phyloP scores from a whole-genome alignment of 2,888 invertebrate genomes.

The Acanthoscelides obtectus region DNA sequence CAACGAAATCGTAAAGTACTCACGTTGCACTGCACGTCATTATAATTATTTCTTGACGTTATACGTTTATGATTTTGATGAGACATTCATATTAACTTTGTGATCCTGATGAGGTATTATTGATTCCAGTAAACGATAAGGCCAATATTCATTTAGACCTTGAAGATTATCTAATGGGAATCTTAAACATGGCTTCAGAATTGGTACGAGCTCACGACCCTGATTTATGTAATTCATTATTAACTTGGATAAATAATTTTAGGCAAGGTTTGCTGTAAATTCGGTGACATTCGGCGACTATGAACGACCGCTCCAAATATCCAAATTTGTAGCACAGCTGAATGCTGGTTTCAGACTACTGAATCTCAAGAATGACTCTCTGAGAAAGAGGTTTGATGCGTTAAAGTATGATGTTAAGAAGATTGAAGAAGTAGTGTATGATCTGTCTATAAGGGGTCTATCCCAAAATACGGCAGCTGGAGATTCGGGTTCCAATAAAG shows the following conservation, averaged over 20 bases:
- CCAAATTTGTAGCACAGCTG: conserved; percentile 78
- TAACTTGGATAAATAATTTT: conserved; percentile 30
- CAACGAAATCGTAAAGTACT: too few species aligned
- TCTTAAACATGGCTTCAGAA: conserved; percentile 79
- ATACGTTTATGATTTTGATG: too few species aligned
- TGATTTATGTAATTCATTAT: conserved; percentile 9
- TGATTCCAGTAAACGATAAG: conserved; percentile 61
- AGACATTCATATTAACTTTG: too few species aligned
- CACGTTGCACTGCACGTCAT: too few species aligned
- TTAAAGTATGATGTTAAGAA: conserved; percentile 91
- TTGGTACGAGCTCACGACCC: conserved; percentile 54
- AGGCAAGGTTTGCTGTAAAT: conserved; percentile 78
- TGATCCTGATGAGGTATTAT: too few species aligned
- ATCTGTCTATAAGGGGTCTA: conserved; percentile 76
- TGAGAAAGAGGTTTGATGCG: conserved; percentile 82
- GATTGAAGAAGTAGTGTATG: conserved; percentile 88
- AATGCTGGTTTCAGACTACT: conserved; percentile 86
- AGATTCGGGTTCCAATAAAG: neutral
- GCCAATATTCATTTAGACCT: conserved; percentile 86
- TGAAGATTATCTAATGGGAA: conserved; percentile 84
- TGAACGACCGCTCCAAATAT: conserved; percentile 73
- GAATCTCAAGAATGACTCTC: conserved; percentile 84
- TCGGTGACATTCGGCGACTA: conserved; percentile 83
- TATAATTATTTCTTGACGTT: too few species aligned
- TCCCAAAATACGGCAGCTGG: conserved; percentile 41